These are phyloP conservation scores for Molossus molossus DNA, from an alignment of 2,797 vertebrate species.

Conservation along the genomic window DNA sequence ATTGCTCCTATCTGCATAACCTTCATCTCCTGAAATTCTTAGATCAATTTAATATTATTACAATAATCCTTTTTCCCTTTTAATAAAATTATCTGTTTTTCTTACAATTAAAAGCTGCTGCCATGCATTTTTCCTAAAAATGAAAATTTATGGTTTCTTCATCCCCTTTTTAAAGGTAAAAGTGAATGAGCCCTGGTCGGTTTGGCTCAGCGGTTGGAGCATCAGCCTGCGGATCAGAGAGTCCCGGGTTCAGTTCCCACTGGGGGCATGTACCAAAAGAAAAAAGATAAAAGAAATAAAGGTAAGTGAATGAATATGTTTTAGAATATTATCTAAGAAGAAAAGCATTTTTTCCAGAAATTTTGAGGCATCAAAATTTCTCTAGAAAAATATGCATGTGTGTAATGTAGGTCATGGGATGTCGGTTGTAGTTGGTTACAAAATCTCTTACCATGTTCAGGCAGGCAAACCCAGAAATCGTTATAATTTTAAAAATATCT, in stretches of 20 bases:
- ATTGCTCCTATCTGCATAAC: not conserved
- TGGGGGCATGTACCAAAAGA: too few species aligned
- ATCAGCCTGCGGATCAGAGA: too few species aligned
- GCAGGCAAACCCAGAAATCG: not conserved
- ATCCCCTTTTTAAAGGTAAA: not conserved
- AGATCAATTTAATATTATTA: not conserved
- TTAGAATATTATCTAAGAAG: conserved; percentile 50
- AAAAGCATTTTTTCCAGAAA: not conserved
- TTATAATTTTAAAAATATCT: conserved; percentile 36
- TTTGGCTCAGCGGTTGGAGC: too few species aligned
- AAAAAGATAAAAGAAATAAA: too few species aligned
- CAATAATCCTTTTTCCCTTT: not conserved
- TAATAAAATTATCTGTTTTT: not conserved
- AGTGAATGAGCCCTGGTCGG: not conserved
- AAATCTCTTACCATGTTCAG: not conserved
- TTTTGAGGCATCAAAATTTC: not conserved
- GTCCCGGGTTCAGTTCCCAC: too few species aligned
- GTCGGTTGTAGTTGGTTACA: not conserved
- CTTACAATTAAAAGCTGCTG: not conserved
- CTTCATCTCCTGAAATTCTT: conserved; percentile 4
- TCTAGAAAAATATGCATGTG: not conserved
- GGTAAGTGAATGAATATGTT: not conserved
- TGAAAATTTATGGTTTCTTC: not conserved
- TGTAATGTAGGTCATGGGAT: conserved; percentile 19
- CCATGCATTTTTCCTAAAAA: not conserved